Conservation (phyloP, 2,797 vertebrate species). For the Crax fasciolata region DNA sequence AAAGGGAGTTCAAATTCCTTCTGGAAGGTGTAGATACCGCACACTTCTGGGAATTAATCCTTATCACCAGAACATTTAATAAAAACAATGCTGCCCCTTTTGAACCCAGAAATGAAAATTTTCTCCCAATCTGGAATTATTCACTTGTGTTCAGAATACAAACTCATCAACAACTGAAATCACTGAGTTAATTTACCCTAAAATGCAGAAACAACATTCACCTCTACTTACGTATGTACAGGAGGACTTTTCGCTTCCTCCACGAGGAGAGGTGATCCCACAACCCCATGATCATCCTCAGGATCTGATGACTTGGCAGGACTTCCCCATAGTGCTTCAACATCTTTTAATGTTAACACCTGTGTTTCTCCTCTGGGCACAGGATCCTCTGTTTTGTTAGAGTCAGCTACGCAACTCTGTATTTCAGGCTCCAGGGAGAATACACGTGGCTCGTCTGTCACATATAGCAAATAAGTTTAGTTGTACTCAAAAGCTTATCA, state of each 20-base stretch:
- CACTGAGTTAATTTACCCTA: neutral
- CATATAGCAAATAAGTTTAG: neutral
- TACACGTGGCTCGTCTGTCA: conserved; percentile 37
- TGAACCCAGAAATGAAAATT: neutral
- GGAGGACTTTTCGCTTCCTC: neutral
- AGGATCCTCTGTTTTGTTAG: neutral
- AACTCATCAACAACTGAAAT: neutral
- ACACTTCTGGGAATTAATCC: neutral
- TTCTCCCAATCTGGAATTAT: neutral
- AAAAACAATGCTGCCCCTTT: neutral
- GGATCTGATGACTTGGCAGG: fast-evolving
- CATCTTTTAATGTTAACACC: neutral
- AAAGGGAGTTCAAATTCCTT: neutral
- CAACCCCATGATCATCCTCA: neutral
- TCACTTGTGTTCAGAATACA: neutral
- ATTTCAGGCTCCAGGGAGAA: neutral
- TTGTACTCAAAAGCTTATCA: neutral
- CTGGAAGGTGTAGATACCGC: neutral
- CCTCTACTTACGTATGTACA: conserved; percentile 36
- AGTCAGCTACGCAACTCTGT: fast-evolving
- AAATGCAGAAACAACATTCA: neutral
- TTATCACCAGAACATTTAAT: neutral
- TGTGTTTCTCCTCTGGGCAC: neutral
- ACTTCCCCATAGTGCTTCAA: neutral
- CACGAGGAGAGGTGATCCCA: conserved; percentile 53